Evolutionary conservation across 2,113 vertebrate genomes (phyloP).

Genomic region (Calidris pygmaea): DNA sequence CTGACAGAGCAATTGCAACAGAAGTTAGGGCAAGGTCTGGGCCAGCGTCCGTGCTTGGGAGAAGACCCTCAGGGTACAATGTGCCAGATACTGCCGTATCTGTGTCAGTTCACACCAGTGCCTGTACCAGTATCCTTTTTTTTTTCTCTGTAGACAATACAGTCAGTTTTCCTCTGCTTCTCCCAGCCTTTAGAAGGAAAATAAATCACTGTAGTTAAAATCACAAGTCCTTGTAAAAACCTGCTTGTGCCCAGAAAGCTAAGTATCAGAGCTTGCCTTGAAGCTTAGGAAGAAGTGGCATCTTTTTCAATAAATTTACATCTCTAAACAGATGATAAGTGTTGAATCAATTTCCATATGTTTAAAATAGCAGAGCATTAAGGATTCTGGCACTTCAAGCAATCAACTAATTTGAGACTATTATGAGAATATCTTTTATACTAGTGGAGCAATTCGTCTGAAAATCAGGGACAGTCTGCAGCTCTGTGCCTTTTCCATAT

Average conservation of each 20-base stretch:
- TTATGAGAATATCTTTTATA: constrained; percentile 51
- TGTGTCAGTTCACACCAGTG: constrained; percentile 10
- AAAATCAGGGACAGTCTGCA: constrained; percentile 2
- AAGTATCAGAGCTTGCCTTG: constrained; percentile 33
- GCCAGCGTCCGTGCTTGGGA: not conserved
- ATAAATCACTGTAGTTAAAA: constrained; percentile 13
- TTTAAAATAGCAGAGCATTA: constrained; percentile 64
- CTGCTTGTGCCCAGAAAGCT: constrained; percentile 37
- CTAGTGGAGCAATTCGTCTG: constrained; percentile 3
- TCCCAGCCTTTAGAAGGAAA: not conserved
- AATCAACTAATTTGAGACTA: constrained; percentile 55
- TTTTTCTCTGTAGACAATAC: not conserved
- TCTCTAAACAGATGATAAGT: constrained; percentile 56
- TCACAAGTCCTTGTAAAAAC: not conserved
- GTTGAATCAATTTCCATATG: constrained; percentile 58
- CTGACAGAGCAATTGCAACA: not conserved
- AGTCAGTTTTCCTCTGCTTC: not conserved
- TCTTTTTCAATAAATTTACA: constrained; percentile 66
- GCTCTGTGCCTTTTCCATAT: not conserved
- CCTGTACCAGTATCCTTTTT: not conserved
- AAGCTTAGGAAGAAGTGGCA: constrained; percentile 42
- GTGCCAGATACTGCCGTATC: not conserved
- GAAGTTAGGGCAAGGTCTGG: not conserved
- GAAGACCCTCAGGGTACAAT: not conserved
- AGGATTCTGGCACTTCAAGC: constrained; percentile 47